phyloP scores from a whole-genome alignment of 2,888 invertebrate genomes.

The Hypomecis punctinalis region DNA sequence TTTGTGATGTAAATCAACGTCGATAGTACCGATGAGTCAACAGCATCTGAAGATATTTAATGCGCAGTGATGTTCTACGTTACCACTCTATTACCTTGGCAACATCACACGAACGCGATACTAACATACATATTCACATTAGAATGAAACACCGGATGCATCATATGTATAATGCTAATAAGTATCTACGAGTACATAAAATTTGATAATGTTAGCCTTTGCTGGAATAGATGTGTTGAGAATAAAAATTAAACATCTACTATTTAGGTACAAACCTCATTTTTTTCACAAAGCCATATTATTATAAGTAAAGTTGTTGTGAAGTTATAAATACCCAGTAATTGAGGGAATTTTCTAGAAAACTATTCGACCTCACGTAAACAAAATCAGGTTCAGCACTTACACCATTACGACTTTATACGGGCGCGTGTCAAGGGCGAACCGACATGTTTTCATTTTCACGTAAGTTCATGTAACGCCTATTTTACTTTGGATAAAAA shows the following conservation, averaged over 20 bases:
- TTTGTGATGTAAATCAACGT: conserved; percentile 5
- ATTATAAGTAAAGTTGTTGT: no score
- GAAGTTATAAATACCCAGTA: no score
- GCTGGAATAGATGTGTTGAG: no score
- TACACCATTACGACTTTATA: conserved; percentile 6
- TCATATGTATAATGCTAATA: no score
- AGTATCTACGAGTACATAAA: no score
- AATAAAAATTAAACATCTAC: no score
- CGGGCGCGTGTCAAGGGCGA: conserved; percentile 15
- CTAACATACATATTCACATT: background rate
- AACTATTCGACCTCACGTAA: conserved; percentile 1
- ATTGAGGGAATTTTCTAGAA: no score
- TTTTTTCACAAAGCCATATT: no score
- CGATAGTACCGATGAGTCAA: conserved; percentile 1
- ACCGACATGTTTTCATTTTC: conserved; percentile 1
- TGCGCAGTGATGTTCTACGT: background rate
- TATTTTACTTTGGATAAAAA: no score
- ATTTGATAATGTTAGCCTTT: no score
- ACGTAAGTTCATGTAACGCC: background rate
- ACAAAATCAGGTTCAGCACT: conserved; percentile 8
- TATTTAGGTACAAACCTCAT: no score
- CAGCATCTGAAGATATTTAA: conserved; percentile 3
- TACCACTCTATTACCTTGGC: conserved; percentile 4
- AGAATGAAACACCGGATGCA: background rate
- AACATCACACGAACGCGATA: conserved; percentile 3